Percentiles rank a stretch among this genome's conserved stretches.
Conservation (phyloP, 2,888 invertebrate species). For the Apotomis turbidana region DNA sequence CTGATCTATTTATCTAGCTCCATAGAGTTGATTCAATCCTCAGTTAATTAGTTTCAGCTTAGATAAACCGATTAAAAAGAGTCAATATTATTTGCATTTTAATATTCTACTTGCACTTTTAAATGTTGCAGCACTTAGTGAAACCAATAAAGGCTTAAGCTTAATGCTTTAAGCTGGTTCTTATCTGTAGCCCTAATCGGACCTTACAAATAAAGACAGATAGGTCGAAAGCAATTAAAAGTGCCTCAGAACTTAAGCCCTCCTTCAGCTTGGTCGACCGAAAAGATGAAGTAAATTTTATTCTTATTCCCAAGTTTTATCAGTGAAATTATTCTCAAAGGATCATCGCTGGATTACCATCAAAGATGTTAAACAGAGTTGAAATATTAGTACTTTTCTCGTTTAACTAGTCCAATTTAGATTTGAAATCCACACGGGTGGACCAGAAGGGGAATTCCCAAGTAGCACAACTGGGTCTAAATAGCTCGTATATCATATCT, state of each 20-base stretch:
- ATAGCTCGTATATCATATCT: no score
- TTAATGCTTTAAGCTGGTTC: slow-evolving; percentile 3
- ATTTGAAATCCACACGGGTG: slow-evolving; percentile 27
- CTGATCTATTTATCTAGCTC: neutral
- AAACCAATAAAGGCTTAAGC: slow-evolving; percentile 3
- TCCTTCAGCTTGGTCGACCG: slow-evolving; percentile 46
- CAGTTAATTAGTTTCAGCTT: slow-evolving; percentile 1
- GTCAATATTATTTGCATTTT: neutral
- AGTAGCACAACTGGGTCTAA: no score
- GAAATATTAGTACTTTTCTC: slow-evolving; percentile 27
- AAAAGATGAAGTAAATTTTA: slow-evolving; percentile 42
- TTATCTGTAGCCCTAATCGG: slow-evolving; percentile 30
- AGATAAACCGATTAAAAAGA: neutral
- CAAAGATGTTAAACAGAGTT: slow-evolving; percentile 38
- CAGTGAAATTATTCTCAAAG: slow-evolving; percentile 36
- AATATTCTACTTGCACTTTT: neutral
- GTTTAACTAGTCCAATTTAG: slow-evolving; percentile 32
- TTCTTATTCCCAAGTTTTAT: slow-evolving; percentile 38
- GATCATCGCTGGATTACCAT: slow-evolving; percentile 39
- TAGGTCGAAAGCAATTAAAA: slow-evolving; percentile 66
- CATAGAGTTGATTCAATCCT: neutral
- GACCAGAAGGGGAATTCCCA: slow-evolving; percentile 28
- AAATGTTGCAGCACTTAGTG: neutral
- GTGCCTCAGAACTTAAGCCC: slow-evolving; percentile 58
- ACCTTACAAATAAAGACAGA: slow-evolving; percentile 54